Conservation (phyloP, 2,113 vertebrate genomes). For the Nematolebias whitei region DNA sequence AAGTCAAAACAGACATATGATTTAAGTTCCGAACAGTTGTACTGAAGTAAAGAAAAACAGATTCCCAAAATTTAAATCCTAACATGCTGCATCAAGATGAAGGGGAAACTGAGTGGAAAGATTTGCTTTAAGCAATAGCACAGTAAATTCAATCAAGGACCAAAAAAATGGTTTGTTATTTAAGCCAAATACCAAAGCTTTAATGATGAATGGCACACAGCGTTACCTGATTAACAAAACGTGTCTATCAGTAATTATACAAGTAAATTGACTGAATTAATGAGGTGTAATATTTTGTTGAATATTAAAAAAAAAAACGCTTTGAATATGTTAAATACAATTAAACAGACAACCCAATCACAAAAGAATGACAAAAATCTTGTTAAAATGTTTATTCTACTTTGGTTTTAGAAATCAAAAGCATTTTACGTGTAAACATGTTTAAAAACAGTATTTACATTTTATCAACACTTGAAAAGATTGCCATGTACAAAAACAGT, state of each 20-base stretch:
- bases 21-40: too few species aligned
- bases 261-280: not conserved
- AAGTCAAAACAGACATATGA: too few species aligned
- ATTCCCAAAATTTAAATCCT: too few species aligned
- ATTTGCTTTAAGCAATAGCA: not conserved
- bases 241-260: not conserved
- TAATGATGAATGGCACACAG: not conserved
- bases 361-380: constrained; percentile 20
- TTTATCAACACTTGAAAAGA: constrained; percentile 37
- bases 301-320: not conserved
- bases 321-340: not conserved
- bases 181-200: not conserved
- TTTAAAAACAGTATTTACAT: constrained; percentile 43
- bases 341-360: constrained; percentile 13
- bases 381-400: constrained; percentile 71
- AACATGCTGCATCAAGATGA: too few species aligned
- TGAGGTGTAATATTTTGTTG: not conserved
- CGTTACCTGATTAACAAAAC: not conserved
- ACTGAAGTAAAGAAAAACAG: too few species aligned
- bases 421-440: constrained; percentile 59
- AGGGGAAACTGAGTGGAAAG: not conserved
- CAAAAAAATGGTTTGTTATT: not conserved
- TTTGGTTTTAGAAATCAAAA: constrained; percentile 30
- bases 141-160: not conserved
- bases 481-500: constrained; percentile 24